phyloP scores from a whole-genome alignment of 2,888 invertebrate species.

The Drosophila trichaetosa region DNA sequence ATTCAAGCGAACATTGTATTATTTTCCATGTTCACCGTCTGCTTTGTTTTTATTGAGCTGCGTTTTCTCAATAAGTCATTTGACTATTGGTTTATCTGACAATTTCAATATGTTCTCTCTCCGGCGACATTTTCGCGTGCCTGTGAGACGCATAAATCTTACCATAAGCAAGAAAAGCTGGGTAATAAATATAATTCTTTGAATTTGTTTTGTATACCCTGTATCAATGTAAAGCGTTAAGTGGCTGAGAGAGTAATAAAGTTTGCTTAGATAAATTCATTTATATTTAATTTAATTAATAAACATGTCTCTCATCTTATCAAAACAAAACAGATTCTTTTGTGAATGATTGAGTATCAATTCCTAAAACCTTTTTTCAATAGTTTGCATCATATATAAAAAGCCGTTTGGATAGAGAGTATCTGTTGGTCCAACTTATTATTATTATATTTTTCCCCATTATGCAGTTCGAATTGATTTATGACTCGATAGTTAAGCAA shows the following conservation, averaged over 20 bases:
- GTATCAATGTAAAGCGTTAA: not conserved
- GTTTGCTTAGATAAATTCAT: not conserved
- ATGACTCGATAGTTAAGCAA: slow-evolving; percentile 14
- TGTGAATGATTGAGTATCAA: not conserved
- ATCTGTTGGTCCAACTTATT: not conserved
- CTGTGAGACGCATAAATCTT: slow-evolving; percentile 60
- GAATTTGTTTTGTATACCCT: slow-evolving; percentile 8
- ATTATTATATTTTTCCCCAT: slow-evolving; percentile 1
- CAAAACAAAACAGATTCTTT: not conserved
- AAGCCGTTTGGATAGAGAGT: not conserved
- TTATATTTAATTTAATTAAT: not conserved
- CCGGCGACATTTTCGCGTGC: slow-evolving; percentile 39
- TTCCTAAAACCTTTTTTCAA: not conserved
- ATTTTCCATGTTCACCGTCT: slow-evolving; percentile 1
- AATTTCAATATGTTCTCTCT: slow-evolving; percentile 69
- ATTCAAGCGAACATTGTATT: not conserved
- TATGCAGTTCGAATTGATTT: slow-evolving; percentile 16
- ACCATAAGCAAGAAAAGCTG: slow-evolving; percentile 24
- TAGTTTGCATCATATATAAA: not conserved
- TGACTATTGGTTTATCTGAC: slow-evolving; percentile 64
- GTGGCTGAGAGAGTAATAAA: not conserved
- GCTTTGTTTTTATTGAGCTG: not conserved
- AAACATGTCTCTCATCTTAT: not conserved
- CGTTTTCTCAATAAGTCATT: slow-evolving; percentile 24
- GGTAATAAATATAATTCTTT: slow-evolving; percentile 21